Evolutionary conservation across 1,140 invertebrate species (phyloP), one percentile per base, ranked within the genome.

Genomic region (Amphibalanus amphitrite): DNA sequence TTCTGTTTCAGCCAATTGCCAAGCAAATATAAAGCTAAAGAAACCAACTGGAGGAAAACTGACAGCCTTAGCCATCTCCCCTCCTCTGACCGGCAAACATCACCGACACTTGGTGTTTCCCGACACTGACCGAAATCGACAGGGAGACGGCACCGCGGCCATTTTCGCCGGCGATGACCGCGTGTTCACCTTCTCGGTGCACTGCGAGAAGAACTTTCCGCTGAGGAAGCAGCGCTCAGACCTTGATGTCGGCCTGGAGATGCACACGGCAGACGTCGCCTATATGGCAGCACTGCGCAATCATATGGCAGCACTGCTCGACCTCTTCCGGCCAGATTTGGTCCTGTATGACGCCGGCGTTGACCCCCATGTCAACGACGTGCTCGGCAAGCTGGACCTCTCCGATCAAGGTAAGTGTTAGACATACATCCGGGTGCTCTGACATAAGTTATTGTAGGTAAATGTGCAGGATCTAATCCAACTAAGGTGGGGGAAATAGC

Each of bases 281-380:
- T 76, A 72, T 68, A 65, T 77, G 67, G 73, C 33, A 33, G 69
- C 70, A 29, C 71, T 76, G 40, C 69, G 79, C 69, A 74, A 76
- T 17, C 71, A 77, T 59, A 71, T 80, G 26, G 77, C 78, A 25
- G 71, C 71, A 72, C 64, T 79, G 33, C 38, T 80, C 69, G 74
- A 78, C 17, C 73, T 71, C n/a, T 77, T 79, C 69, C 74, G 74
- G n/a, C 79, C 79, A 29, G 77, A 78, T 71, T 73, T 80, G 38
- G 77, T 79, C 15, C 71, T 80, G 0, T 80, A 79, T 68, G 79
- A 80, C 75, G 79, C 79, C 69, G 79, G 79, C 17, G 78, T 80
- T 69, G 79, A 80, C 71, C 78, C 78, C 25, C 79, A 80, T 73
- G 72, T 74, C 20, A 74, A 77, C 38, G 79, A 80, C 71, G 76